Evolutionary conservation across 2,797 vertebrate genomes (phyloP), one percentile per base, ranked within the genome.

Genomic region (Onychomys torridus): DNA sequence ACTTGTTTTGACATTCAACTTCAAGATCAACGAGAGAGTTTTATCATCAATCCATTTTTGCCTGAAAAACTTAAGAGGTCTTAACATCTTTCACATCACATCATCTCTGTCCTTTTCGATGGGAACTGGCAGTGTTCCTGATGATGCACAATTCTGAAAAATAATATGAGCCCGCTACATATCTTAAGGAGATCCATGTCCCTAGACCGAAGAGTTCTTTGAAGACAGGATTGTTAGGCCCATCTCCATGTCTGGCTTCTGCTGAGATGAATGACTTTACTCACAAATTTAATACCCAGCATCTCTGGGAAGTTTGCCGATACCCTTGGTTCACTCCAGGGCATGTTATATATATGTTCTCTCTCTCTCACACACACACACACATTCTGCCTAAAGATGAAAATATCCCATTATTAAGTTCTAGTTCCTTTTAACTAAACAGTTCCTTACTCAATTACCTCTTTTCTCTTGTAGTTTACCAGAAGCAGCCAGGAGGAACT

Each of bases 371-470:
- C 57, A 57, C 57, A 59, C 57, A 57, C 55, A 57, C 55, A 57
- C 57, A 29, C 2, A 63, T 71, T 55, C 29, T 49, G n/a, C 4
- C 34, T 49, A 61, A 84, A 43, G 14, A 59, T 91, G 27, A 85
- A 34, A 63, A 43, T 63, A 93, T 86, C 61, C 78, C 67, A 92
- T 95, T 55, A 82, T 27, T 34, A 92, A 46, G 34, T 73, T 92
- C 59, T 90, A 82, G 55, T 73, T 87, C 11, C 37, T 86, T 93
- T 95, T 86, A 43, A 32, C 16, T 16, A 85, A 86, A 91, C 32
- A 89, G n/a, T 29, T 82, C 61, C 84, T 91, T 95, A 82, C 79
- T 81, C 21, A 82, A 23, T 91, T 90, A 94, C 63, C 34, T 55
- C 57, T 75, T 79, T 79, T 49, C 17, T 61, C 79, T 85, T 55